Conservation (phyloP, 2,797 vertebrate species). For the Danio aesculapii region DNA sequence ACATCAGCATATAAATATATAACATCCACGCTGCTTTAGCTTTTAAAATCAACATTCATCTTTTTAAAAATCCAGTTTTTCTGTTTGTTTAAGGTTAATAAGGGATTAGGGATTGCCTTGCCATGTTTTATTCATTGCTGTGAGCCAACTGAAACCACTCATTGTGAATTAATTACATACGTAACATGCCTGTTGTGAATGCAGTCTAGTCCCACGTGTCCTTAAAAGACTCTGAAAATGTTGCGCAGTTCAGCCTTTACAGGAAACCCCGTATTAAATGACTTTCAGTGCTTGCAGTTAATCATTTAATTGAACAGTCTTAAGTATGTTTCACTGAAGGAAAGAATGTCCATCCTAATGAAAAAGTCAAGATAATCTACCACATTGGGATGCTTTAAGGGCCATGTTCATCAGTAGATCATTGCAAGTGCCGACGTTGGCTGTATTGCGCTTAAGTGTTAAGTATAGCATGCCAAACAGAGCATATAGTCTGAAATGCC, state of each 20-base stretch:
- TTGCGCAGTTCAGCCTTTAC: not conserved
- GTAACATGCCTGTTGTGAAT: slow-evolving; percentile 26
- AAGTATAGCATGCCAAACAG: not conserved
- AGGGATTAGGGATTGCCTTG: slow-evolving; percentile 4
- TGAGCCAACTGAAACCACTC: slow-evolving; percentile 49
- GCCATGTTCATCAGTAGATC: not conserved
- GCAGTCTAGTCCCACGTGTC: slow-evolving; percentile 10
- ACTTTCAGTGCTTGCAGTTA: not conserved
- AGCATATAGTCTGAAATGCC: not conserved
- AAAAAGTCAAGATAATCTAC: not conserved
- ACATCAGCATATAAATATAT: not conserved
- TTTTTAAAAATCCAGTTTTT: not conserved
- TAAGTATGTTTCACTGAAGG: not conserved
- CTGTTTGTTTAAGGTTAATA: slow-evolving; percentile 24
- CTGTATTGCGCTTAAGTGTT: not conserved
- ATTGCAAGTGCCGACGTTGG: not conserved
- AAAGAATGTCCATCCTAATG: not conserved
- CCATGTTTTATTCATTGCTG: slow-evolving; percentile 43
- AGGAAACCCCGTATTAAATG: not conserved
- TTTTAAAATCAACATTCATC: not conserved
- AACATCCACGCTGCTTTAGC: not conserved
- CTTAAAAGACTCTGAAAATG: slow-evolving; percentile 32
- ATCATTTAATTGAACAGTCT: not conserved
- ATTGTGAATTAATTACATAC: slow-evolving; percentile 52
- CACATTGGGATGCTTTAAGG: not conserved